Evolutionary conservation across 2,113 vertebrate species (phyloP).

Genomic region (Patagioenas fasciata): DNA sequence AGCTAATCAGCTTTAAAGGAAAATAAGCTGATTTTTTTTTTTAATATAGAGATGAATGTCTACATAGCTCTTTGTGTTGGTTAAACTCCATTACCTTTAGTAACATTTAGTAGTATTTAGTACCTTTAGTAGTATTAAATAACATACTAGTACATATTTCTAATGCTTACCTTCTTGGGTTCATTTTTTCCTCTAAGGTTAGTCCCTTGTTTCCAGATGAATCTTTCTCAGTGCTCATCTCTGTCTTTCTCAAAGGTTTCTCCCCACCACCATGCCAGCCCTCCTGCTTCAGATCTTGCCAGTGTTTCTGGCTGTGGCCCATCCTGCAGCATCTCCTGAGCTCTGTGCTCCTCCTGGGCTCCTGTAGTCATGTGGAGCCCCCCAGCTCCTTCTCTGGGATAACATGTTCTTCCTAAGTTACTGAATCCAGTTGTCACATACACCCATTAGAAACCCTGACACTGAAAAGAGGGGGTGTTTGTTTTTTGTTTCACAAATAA

Average conservation of each 20-base stretch:
- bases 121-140: neutral
- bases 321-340: neutral
- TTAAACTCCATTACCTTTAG: neutral
- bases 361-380: neutral
- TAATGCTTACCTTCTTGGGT: neutral
- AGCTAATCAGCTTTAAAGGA: slow-evolving; percentile 19
- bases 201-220: neutral
- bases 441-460: neutral
- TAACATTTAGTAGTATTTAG: neutral
- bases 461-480: neutral
- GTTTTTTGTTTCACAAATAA: neutral
- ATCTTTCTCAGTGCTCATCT: neutral
- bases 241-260: neutral
- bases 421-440: neutral
- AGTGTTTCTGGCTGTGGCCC: neutral
- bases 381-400: neutral
- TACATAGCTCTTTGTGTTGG: neutral
- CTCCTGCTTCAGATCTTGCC: neutral
- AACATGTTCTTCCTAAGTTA: neutral
- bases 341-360: neutral
- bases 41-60: neutral
- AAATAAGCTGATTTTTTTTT: slow-evolving; percentile 22
- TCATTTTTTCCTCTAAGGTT: neutral
- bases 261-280: rapidly evolving
- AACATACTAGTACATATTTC: neutral